Conservation (phyloP, 1,140 invertebrate species). For the Eumaeus atala region DNA sequence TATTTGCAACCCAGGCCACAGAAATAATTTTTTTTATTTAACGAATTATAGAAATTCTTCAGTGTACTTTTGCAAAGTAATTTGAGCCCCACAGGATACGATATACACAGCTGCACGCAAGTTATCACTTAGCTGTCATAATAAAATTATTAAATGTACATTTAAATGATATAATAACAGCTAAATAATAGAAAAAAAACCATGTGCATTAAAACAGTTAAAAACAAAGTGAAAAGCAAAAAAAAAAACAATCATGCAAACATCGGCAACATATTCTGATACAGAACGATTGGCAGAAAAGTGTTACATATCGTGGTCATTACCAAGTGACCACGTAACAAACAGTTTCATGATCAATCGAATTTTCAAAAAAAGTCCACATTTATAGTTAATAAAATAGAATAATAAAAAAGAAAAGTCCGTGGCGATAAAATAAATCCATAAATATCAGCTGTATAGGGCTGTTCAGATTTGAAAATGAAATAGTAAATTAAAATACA, state of each 20-base stretch:
- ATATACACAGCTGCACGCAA: constrained; percentile 67
- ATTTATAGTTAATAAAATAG: neutral
- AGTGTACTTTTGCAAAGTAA: constrained; percentile 33
- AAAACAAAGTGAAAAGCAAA: constrained; percentile 32
- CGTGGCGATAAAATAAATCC: constrained; percentile 2
- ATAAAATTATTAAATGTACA: constrained; percentile 22
- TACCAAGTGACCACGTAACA: neutral
- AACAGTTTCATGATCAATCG: neutral
- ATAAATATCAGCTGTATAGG: constrained; percentile 3
- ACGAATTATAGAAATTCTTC: neutral
- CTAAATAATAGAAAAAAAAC: constrained; percentile 43
- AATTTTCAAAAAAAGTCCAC: too few relatives aligned
- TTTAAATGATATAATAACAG: constrained; percentile 42
- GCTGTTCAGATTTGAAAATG: neutral
- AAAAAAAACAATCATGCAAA: constrained; percentile 34
- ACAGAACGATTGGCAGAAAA: neutral
- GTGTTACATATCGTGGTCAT: neutral
- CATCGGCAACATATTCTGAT: constrained; percentile 6
- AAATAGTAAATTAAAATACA: constrained; percentile 9
- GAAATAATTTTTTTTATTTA: constrained; percentile 19
- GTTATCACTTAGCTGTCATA: constrained; percentile 61
- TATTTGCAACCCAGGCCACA: constrained; percentile 36
- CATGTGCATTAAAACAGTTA: constrained; percentile 34
- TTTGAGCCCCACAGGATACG: constrained; percentile 61
- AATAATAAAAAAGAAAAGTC: neutral